Conservation (phyloP, 2,797 vertebrate species). For the Ctenopoma multispine region DNA sequence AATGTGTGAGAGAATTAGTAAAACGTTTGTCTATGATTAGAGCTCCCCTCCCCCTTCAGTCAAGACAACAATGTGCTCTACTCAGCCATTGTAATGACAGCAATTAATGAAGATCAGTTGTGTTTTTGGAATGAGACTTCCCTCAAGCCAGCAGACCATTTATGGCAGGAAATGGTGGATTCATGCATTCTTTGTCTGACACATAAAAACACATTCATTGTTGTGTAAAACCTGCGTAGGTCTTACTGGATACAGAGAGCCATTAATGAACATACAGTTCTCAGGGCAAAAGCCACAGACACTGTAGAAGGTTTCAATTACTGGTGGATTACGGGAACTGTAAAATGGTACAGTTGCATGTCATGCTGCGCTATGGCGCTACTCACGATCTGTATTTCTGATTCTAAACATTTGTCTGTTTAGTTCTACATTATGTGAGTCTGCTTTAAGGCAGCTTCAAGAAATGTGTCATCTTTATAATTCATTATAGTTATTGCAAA, state of each 20-base stretch:
- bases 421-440: background rate
- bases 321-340: constrained; percentile 68
- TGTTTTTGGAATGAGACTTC: constrained; percentile 74
- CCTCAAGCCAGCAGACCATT: constrained; percentile 70
- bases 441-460: constrained; percentile 54
- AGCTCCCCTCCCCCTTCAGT: constrained; percentile 30
- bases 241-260: constrained; percentile 52
- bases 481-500: background rate
- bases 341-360: constrained; percentile 57
- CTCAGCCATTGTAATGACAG: constrained; percentile 51
- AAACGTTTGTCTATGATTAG: constrained; percentile 6
- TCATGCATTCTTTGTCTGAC: constrained; percentile 71
- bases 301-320: constrained; percentile 73
- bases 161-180: constrained; percentile 79
- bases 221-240: constrained; percentile 69
- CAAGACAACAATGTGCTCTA: constrained; percentile 8
- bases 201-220: constrained; percentile 73
- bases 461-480: constrained; percentile 62
- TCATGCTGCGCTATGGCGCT: constrained; percentile 46
- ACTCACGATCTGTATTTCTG: constrained; percentile 13
- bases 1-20: constrained; percentile 9
- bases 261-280: constrained; percentile 65
- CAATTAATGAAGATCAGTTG: constrained; percentile 75
- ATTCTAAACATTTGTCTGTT: background rate
- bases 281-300: constrained; percentile 58